Evolutionary conservation across 2,797 vertebrate genomes (phyloP).

Genomic region (Lophotriccus pileatus): DNA sequence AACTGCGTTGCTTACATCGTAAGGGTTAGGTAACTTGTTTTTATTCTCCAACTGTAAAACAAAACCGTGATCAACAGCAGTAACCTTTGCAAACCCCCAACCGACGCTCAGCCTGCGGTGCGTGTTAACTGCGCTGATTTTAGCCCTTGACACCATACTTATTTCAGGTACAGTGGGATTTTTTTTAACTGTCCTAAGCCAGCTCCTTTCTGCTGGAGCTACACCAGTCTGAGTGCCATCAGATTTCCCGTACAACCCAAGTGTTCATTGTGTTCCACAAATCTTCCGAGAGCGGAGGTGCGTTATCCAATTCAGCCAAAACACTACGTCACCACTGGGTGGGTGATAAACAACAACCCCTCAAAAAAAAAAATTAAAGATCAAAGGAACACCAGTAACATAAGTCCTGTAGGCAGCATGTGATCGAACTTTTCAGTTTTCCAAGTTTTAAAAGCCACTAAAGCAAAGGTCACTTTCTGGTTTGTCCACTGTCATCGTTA

Average conservation of each 20-base stretch:
- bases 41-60: constrained; percentile 60
- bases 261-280: constrained; percentile 59
- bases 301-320: constrained; percentile 71
- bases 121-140: constrained; percentile 52
- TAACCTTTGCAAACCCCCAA: background rate
- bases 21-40: constrained; percentile 61
- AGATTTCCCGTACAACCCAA: constrained; percentile 47
- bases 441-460: constrained; percentile 66
- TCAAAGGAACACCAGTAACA: constrained; percentile 53
- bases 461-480: constrained; percentile 76
- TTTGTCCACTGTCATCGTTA: constrained; percentile 70
- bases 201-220: constrained; percentile 41
- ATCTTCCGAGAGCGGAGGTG: constrained; percentile 54
- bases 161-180: constrained; percentile 47
- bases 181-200: constrained; percentile 48
- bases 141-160: constrained; percentile 75
- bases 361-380: background rate
- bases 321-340: constrained; percentile 52
- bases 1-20: constrained; percentile 58
- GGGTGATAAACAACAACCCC: constrained; percentile 45
- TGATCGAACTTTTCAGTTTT: constrained; percentile 67
- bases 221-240: constrained; percentile 58
- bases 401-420: constrained; percentile 75
- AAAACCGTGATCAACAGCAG: constrained; percentile 35
- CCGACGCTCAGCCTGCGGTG: background rate